Evolutionary conservation across 2,797 vertebrate species (phyloP).

Genomic region (Spatula versicolor): DNA sequence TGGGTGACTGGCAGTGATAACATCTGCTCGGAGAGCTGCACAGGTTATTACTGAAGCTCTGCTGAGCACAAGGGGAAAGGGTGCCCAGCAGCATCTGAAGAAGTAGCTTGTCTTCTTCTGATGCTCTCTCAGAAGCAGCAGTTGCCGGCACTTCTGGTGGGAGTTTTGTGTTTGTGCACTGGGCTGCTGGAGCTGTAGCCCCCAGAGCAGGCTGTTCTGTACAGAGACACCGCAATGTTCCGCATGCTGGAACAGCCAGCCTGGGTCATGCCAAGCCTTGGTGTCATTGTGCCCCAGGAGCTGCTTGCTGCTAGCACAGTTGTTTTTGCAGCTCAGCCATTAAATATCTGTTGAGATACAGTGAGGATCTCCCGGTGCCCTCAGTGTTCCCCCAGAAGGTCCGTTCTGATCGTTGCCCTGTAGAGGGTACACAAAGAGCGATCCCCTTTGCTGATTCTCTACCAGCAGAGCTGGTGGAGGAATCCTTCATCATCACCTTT

Average conservation of each 20-base stretch:
- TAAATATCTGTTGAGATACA: background rate
- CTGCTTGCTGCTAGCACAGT: background rate
- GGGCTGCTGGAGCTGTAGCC: background rate
- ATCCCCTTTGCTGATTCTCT: background rate
- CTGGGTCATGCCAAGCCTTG: background rate
- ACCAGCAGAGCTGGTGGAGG: background rate
- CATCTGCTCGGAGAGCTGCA: background rate
- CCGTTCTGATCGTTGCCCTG: background rate
- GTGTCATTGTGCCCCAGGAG: background rate
- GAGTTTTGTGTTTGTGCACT: background rate
- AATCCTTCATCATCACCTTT: background rate
- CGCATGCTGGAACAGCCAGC: background rate
- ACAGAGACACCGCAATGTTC: background rate
- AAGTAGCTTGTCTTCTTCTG: fast-evolving
- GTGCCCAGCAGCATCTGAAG: background rate
- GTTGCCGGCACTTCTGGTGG: background rate
- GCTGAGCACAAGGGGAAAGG: background rate
- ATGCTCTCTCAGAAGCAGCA: background rate
- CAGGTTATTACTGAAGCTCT: background rate
- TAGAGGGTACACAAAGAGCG: fast-evolving
- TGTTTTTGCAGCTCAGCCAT: background rate
- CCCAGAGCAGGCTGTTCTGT: background rate
- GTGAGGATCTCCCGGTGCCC: background rate
- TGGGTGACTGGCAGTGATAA: fast-evolving
- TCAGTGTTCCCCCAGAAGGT: background rate